Conservation (phyloP, 92 coral and sea anemone species). For the Porites evermanni region DNA sequence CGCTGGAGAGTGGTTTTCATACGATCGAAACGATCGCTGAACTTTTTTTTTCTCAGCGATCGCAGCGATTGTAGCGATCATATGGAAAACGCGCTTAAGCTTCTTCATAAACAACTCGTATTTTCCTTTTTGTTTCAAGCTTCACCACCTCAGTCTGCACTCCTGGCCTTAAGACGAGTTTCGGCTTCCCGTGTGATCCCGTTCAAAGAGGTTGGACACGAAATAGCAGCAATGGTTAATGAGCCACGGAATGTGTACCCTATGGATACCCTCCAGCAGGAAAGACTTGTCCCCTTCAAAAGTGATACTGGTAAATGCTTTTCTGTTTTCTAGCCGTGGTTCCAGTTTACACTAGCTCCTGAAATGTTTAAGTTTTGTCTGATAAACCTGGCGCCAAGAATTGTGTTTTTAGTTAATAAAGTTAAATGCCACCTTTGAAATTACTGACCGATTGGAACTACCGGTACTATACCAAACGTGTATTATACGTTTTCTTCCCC, state of each 20-base stretch:
- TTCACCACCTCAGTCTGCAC: slow-evolving; percentile 35
- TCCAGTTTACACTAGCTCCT: too few species aligned
- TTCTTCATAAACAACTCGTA: neutral
- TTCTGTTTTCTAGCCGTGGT: neutral
- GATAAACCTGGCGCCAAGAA: too few species aligned
- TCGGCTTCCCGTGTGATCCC: slow-evolving; percentile 69
- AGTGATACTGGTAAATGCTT: slow-evolving; percentile 18
- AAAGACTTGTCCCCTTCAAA: neutral
- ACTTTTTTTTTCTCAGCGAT: too few species aligned
- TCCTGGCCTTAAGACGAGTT: slow-evolving; percentile 59
- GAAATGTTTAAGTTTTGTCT: too few species aligned
- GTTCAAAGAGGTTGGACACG: slow-evolving; percentile 55
- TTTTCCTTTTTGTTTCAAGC: neutral
- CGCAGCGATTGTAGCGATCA: too few species aligned
- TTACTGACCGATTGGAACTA: too few species aligned
- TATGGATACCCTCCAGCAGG: neutral
- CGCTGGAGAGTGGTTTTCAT: too few species aligned
- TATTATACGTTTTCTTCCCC: neutral
- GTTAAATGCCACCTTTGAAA: too few species aligned
- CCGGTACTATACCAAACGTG: too few species aligned
- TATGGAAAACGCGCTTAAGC: too few species aligned
- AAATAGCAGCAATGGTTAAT: slow-evolving; percentile 35
- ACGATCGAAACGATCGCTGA: too few species aligned
- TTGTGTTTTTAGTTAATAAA: too few species aligned
- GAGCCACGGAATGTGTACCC: slow-evolving; percentile 73